These are phyloP conservation scores for Xiphorhynchus elegans DNA, from an alignment of 2,113 vertebrate genomes.

Conservation along the genomic window DNA sequence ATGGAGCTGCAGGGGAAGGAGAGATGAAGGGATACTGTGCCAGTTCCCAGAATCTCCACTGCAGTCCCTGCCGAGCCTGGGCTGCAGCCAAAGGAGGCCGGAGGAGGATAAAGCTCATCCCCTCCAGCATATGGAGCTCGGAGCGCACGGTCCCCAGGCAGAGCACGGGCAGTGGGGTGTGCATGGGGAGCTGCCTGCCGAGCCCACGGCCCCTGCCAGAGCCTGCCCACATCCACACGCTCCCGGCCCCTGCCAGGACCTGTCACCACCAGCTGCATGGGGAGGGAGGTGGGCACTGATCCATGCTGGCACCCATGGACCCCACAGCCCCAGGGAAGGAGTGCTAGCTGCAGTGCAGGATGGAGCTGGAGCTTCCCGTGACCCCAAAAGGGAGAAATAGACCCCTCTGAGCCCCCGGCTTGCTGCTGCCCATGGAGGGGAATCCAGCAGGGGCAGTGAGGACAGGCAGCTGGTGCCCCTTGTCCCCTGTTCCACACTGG, in stretches of 20 bases:
- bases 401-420: rapidly evolving
- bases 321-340: neutral
- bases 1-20: neutral
- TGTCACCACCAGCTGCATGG: neutral
- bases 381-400: neutral
- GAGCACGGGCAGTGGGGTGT: neutral
- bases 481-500: neutral
- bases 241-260: neutral
- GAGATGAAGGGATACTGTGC: neutral
- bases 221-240: neutral
- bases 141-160: neutral
- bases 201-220: neutral
- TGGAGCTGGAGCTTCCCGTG: neutral
- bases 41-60: rapidly evolving
- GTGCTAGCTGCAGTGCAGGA: rapidly evolving
- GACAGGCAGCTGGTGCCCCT: neutral
- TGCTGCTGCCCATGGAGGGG: neutral
- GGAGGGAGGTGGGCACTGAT: neutral
- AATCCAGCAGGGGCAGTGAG: neutral
- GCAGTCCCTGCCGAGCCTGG: neutral
- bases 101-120: neutral
- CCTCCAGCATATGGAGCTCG: constrained; percentile 5
- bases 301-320: neutral
- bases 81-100: neutral
- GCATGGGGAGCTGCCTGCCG: neutral